These are phyloP conservation scores for Oncorhynchus mykiss DNA, from an alignment of 2,113 vertebrate genomes.

Conservation along the genomic window DNA sequence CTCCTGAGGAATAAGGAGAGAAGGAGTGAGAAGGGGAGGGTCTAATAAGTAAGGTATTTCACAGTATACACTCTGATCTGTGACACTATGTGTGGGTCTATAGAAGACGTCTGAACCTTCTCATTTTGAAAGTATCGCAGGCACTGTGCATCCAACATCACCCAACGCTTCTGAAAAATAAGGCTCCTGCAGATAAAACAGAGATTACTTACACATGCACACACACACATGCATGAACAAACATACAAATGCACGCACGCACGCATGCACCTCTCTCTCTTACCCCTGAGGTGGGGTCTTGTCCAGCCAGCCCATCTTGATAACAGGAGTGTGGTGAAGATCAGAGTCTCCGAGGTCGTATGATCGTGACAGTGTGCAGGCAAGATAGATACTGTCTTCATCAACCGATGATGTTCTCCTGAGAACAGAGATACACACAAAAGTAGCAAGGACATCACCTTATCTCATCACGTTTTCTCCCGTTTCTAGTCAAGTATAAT, in stretches of 20 bases:
- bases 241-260: too few species aligned
- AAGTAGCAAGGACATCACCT: neutral
- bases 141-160: conserved; percentile 71
- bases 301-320: conserved; percentile 79
- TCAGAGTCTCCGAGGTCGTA: neutral
- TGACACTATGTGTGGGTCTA: neutral
- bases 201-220: neutral
- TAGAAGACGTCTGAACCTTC: conserved; percentile 62
- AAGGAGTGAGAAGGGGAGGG: neutral
- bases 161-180: conserved; percentile 82
- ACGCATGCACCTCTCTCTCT: neutral
- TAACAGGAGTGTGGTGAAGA: conserved; percentile 23
- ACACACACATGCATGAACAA: neutral
- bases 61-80: neutral
- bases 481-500: too few species aligned
- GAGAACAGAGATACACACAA: neutral
- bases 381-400: conserved; percentile 20
- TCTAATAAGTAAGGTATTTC: neutral
- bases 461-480: too few species aligned
- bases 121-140: conserved; percentile 78
- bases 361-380: neutral
- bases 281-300: conserved; percentile 82
- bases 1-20: conserved; percentile 55
- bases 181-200: conserved; percentile 65
- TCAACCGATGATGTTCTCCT: neutral